Conservation (phyloP, 1,140 invertebrate genomes). For the Agrilus planipennis region DNA sequence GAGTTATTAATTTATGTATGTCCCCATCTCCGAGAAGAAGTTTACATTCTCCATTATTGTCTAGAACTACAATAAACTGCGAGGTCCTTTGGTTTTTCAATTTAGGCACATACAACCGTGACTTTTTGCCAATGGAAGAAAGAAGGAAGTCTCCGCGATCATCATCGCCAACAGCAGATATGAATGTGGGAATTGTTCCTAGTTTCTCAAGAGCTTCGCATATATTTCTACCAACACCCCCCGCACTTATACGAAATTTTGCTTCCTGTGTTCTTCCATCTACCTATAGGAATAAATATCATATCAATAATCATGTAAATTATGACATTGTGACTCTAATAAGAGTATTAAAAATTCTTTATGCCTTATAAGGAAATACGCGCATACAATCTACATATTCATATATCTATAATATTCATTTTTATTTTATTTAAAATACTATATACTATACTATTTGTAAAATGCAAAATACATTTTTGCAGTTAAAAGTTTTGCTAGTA, state of each 20-base stretch:
- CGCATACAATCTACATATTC: no score
- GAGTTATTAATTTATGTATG: conserved; percentile 58
- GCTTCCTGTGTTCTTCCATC: conserved; percentile 68
- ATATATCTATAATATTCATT: no score
- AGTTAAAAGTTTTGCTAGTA: no score
- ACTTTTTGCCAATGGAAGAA: conserved; percentile 28
- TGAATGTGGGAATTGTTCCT: conserved; percentile 50
- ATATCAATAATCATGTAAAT: no score
- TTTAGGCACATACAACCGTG: conserved; percentile 30
- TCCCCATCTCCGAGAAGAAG: conserved; percentile 76
- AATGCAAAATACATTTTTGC: no score
- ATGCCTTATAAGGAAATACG: no score
- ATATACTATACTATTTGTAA: no score
- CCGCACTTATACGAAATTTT: conserved; percentile 49
- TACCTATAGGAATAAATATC: conserved; percentile 38
- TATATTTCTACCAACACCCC: conserved; percentile 87
- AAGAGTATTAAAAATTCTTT: no score
- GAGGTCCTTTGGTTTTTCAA: conserved; percentile 43
- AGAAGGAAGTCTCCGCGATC: conserved; percentile 39
- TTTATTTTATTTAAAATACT: no score
- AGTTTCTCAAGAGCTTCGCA: conserved; percentile 71
- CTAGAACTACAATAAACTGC: conserved; percentile 62
- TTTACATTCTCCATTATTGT: conserved; percentile 59
- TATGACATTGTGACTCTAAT: no score
- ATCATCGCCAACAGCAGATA: conserved; percentile 74